Percentiles rank a stretch among this genome's conserved stretches.
Evolutionary conservation across 2,113 vertebrate species (phyloP).

Genomic region (Cavia porcellus): DNA sequence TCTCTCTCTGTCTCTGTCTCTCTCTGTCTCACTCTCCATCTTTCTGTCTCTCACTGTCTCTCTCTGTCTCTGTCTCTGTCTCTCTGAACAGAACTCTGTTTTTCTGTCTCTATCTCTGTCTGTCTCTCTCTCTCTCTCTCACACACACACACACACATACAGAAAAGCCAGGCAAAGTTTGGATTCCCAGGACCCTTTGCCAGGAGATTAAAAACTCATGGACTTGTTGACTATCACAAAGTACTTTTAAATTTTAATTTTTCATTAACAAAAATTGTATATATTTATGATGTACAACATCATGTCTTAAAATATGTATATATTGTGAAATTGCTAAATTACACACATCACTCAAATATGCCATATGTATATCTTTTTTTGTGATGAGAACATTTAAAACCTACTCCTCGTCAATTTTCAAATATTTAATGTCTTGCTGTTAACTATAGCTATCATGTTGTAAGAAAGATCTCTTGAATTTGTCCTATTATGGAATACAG

Average conservation of each 20-base stretch:
- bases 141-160: not conserved
- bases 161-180: not conserved
- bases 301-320: not conserved
- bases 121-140: no score
- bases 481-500: not conserved
- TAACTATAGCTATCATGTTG: not conserved
- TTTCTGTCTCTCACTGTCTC: no score
- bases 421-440: not conserved
- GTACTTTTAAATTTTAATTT: not conserved
- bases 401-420: not conserved
- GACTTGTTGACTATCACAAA: not conserved
- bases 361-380: not conserved
- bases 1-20: no score
- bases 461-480: not conserved
- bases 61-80: no score
- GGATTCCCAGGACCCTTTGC: not conserved
- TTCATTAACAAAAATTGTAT: not conserved
- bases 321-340: not conserved
- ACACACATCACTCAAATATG: not conserved
- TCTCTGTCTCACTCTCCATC: no score
- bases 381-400: not conserved
- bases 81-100: no score
- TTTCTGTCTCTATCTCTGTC: no score
- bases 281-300: not conserved
- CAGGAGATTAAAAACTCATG: not conserved